Base-by-base conservation (phyloP, 35 echinoderm and acorn worm species). In the Chiridota heheva region DNA sequence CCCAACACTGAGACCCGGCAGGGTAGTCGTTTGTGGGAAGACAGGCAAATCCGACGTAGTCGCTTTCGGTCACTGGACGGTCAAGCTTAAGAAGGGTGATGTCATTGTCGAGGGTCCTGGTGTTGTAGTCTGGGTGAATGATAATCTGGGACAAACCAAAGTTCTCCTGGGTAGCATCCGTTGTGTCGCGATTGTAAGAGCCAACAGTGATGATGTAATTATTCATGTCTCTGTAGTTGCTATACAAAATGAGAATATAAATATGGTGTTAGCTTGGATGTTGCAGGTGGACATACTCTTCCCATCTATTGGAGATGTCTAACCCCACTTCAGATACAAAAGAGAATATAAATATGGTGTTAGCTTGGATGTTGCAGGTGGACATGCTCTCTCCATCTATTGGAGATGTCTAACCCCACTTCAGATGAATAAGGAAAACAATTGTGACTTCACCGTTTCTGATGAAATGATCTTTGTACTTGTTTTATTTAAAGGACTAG, bases 31-130 rank as follows among this genome's bases (percentile, higher is more conserved):
- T 15, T 15, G 41, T 28, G 7, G 92, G 82, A 2, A 96, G 74
- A 44, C 92, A 96, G 13, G 82, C 87, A 7, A 42, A 20, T 38
- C 40, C 76, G 46, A 90, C 55, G 60, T 73, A 86, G 35, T 90
- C 87, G 36, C 27, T 82, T 44, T 86, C 58, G 15, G 65, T 59
- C 17, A 96, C 77, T 18, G 64, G 53, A 6, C 33, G 43, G 40
- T 80, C 82, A 25, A 96, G 77, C 60, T 96, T 82, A 7, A 96
- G 37, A 1, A 96, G 51, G 16, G 83, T 70, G 49, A 96, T 86
- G 78, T 96, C 92, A 58, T 96, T 90, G 63, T 96, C 92, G 10
- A 87, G 51, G 24, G 76, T 87, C 13, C 49, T 5, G 31, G 30
- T 17, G 22, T 69, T 58, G 37, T 87, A 96, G 40, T 82, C 44